Percentiles rank a stretch among this genome's conserved stretches.
Conservation (phyloP, 2,797 vertebrate genomes). For the Silurus aristotelis region DNA sequence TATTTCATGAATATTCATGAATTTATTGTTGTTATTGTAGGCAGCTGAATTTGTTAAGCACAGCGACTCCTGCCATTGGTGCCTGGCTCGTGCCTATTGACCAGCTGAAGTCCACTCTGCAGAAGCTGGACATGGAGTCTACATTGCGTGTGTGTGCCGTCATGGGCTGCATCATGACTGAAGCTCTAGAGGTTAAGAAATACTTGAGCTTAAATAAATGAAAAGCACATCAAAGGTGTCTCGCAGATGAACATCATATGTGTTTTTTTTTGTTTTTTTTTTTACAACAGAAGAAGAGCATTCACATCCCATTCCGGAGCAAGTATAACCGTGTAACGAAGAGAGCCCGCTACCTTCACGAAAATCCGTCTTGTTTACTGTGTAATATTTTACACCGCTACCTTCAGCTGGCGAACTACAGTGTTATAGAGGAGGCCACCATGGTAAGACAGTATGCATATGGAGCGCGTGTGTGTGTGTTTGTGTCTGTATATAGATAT, state of each 20-base stretch:
- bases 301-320: constrained; percentile 94
- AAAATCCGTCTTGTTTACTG: constrained; percentile 95
- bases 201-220: background rate
- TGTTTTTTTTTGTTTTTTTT: constrained; percentile 34
- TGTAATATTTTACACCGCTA: constrained; percentile 98
- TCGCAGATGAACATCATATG: background rate
- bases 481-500: background rate
- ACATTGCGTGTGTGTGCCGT: constrained; percentile 92
- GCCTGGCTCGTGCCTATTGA: constrained; percentile 98
- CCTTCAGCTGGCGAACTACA: constrained; percentile 93
- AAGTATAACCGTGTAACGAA: constrained; percentile 97
- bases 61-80: constrained; percentile 93
- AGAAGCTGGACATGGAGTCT: constrained; percentile 91
- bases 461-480: background rate
- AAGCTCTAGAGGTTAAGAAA: constrained; percentile 86
- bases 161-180: constrained; percentile 99
- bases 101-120: constrained; percentile 92
- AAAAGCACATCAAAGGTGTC: background rate
- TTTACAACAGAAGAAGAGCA: constrained; percentile 88
- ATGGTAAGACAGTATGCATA: constrained; percentile 77
- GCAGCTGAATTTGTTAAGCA: constrained; percentile 95
- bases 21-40: constrained; percentile 63
- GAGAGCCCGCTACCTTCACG: constrained; percentile 91
- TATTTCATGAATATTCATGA: no score
- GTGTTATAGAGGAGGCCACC: constrained; percentile 94